Conservation (phyloP, 2,888 invertebrate genomes). For the Byasa hedistus region DNA sequence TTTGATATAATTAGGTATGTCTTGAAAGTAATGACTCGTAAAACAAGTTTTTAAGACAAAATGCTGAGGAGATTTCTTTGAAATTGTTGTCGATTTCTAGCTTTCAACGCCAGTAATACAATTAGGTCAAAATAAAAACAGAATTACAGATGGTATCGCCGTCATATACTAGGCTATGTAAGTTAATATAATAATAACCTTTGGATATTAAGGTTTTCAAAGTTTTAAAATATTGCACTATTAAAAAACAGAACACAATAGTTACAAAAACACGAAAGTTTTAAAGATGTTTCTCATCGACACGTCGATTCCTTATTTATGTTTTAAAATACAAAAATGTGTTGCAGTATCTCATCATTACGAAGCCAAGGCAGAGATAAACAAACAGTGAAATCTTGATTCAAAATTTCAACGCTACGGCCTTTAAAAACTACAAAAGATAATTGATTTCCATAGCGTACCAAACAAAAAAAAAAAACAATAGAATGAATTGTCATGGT, state of each 20-base stretch:
- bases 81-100: no score
- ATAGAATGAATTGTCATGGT: background rate
- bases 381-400: slow-evolving; percentile 11
- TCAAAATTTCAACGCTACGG: background rate
- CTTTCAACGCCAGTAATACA: no score
- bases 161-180: no score
- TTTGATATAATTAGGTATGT: slow-evolving; percentile 12
- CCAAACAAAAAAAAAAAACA: background rate
- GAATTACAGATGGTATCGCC: no score
- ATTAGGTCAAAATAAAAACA: no score
- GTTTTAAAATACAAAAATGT: background rate
- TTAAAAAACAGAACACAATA: no score
- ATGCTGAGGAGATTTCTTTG: no score
- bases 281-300: background rate
- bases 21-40: background rate
- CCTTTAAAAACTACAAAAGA: background rate
- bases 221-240: no score
- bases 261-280: no score
- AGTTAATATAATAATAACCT: no score
- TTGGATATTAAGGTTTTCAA: no score
- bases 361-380: slow-evolving; percentile 13
- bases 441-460: background rate
- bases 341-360: background rate
- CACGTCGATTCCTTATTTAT: background rate
- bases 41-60: no score